Evolutionary conservation across 2,113 vertebrate genomes (phyloP).

Genomic region (Trogon melanurus): DNA sequence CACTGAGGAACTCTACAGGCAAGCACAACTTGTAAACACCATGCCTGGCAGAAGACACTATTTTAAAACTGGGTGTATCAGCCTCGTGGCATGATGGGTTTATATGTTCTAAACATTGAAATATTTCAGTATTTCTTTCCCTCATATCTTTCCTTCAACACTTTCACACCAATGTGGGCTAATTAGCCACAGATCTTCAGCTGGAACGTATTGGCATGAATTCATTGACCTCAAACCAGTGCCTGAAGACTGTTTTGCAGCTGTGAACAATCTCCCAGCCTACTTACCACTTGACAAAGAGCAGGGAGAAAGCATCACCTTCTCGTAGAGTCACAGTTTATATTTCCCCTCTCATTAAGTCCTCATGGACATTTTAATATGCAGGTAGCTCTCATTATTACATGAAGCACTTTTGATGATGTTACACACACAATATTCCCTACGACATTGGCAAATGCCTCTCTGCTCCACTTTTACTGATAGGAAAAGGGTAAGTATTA

Average conservation of each 20-base stretch:
- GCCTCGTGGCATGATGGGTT: background rate
- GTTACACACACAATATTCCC: background rate
- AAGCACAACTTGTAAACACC: background rate
- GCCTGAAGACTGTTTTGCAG: background rate
- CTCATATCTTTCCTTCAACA: background rate
- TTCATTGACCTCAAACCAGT: background rate
- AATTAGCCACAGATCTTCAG: background rate
- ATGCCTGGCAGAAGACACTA: fast-evolving
- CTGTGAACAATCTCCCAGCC: background rate
- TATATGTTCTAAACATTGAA: background rate
- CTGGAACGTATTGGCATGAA: background rate
- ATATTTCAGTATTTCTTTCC: background rate
- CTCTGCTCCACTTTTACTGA: background rate
- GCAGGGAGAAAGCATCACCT: background rate
- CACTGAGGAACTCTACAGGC: background rate
- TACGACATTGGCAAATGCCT: background rate
- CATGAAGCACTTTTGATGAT: background rate
- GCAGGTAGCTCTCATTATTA: background rate
- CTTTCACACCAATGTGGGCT: background rate
- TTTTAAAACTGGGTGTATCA: background rate
- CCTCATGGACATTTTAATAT: background rate
- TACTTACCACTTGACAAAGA: background rate
- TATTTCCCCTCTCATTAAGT: background rate
- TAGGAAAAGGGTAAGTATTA: background rate
- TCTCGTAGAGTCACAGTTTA: background rate